These are phyloP conservation scores for Triplophysa rosa DNA, from an alignment of 2,113 vertebrate genomes.

Conservation along the genomic window DNA sequence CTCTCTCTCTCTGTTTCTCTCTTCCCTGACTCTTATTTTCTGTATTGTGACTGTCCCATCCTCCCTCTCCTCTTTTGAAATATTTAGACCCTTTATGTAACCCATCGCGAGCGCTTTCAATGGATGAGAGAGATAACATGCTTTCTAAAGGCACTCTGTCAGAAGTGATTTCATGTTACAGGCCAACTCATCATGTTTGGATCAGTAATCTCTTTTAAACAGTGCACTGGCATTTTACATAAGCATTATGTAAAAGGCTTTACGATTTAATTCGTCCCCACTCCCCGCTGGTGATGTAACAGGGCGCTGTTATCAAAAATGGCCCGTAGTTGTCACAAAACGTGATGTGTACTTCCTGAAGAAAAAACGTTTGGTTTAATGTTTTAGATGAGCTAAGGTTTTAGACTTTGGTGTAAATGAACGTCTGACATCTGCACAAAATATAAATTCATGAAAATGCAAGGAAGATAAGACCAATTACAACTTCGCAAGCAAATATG, in stretches of 20 bases:
- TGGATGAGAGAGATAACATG: constrained; percentile 36
- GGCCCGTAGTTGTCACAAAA: background rate
- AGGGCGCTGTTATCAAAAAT: background rate
- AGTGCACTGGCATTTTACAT: constrained; percentile 31
- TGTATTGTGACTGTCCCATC: background rate
- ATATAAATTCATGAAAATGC: too few species aligned
- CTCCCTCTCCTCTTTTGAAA: constrained; percentile 36
- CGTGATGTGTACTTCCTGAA: background rate
- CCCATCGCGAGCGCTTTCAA: background rate
- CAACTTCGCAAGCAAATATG: too few species aligned
- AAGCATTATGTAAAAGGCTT: constrained; percentile 44
- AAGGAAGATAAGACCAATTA: too few species aligned
- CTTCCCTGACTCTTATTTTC: background rate
- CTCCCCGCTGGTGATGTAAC: background rate
- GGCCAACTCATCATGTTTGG: background rate
- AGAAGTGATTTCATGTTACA: background rate
- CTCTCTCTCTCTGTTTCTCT: constrained; percentile 11
- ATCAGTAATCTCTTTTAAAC: constrained; percentile 45
- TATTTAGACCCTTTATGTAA: constrained; percentile 59
- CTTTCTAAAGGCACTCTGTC: constrained; percentile 33
- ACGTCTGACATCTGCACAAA: too few species aligned
- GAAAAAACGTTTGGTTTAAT: background rate
- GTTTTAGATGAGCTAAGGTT: too few species aligned
- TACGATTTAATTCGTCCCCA: constrained; percentile 17
- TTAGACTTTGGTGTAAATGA: too few species aligned